phyloP scores from a whole-genome alignment of 1,140 invertebrate genomes.

The Drosophila orena region DNA sequence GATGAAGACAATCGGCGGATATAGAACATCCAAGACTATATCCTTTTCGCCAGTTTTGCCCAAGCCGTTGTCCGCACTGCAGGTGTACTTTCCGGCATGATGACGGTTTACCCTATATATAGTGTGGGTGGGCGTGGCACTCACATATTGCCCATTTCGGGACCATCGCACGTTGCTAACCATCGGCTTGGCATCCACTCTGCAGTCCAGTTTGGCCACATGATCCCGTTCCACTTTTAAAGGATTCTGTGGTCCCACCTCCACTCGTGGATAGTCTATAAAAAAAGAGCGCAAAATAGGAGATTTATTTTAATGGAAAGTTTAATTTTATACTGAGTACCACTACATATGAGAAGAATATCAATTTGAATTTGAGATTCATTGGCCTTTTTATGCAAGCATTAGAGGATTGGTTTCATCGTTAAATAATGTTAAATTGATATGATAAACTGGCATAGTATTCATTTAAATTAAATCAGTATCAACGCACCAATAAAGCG shows the following conservation, averaged over 20 bases:
- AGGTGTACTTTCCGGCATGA: conserved; percentile 94
- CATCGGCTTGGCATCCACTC: conserved; percentile 94
- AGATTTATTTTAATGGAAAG: not conserved
- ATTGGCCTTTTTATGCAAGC: not conserved
- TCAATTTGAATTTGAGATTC: too few species aligned
- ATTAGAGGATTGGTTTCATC: too few species aligned
- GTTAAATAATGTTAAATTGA: too few species aligned
- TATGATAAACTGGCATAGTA: not conserved
- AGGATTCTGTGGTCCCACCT: conserved; percentile 95
- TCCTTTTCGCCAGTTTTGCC: conserved; percentile 91
- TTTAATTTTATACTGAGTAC: too few species aligned
- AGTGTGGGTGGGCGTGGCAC: conserved; percentile 90
- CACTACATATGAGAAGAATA: too few species aligned
- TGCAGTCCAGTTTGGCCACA: conserved; percentile 92
- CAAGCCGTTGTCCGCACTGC: conserved; percentile 93
- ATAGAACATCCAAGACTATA: conserved; percentile 92
- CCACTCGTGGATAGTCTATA: conserved; percentile 94
- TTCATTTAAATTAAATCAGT: not conserved
- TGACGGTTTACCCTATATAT: conserved; percentile 91
- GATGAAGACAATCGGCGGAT: conserved; percentile 92
- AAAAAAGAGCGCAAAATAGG: not conserved
- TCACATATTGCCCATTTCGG: conserved; percentile 91
- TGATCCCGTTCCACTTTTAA: conserved; percentile 93
- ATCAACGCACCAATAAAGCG: not conserved
- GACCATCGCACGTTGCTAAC: conserved; percentile 93